Evolutionary conservation across 1,140 invertebrate species (phyloP).

Genomic region (Lysiphlebus fabarum): DNA sequence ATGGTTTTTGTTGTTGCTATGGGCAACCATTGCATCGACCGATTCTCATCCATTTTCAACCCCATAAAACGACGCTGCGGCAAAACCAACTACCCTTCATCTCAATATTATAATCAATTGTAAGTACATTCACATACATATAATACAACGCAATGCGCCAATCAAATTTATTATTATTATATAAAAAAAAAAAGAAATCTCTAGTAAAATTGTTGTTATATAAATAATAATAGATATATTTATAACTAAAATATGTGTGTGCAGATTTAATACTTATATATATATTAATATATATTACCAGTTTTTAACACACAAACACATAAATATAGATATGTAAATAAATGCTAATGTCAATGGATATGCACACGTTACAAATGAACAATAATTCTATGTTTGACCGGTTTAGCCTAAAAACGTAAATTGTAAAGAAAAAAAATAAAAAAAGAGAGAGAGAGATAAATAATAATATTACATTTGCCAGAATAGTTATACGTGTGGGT

Average conservation of each 20-base stretch:
- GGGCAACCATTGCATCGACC: slow-evolving; percentile 27
- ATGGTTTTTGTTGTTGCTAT: slow-evolving; percentile 22
- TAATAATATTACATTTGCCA: slow-evolving; percentile 1
- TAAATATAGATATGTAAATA: background rate
- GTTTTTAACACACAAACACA: background rate
- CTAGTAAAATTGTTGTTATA: too few relatives aligned
- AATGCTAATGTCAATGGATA: slow-evolving; percentile 9
- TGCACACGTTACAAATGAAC: background rate
- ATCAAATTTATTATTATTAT: slow-evolving; percentile 1
- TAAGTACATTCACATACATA: too few relatives aligned
- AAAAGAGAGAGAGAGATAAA: too few relatives aligned
- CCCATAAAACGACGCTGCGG: slow-evolving; percentile 15
- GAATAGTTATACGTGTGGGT: background rate
- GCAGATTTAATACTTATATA: background rate
- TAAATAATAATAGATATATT: too few relatives aligned
- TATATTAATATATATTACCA: too few relatives aligned
- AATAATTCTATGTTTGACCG: slow-evolving; percentile 10
- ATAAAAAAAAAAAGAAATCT: too few relatives aligned
- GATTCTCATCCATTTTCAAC: slow-evolving; percentile 22
- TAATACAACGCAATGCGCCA: slow-evolving; percentile 23
- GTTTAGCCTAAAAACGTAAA: slow-evolving; percentile 15
- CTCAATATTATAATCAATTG: background rate
- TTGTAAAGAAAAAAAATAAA: too few relatives aligned
- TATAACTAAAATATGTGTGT: too few relatives aligned
- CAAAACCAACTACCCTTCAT: background rate